Evolutionary conservation across 2,888 invertebrate species (phyloP).

Genomic region (Unio pictorum): DNA sequence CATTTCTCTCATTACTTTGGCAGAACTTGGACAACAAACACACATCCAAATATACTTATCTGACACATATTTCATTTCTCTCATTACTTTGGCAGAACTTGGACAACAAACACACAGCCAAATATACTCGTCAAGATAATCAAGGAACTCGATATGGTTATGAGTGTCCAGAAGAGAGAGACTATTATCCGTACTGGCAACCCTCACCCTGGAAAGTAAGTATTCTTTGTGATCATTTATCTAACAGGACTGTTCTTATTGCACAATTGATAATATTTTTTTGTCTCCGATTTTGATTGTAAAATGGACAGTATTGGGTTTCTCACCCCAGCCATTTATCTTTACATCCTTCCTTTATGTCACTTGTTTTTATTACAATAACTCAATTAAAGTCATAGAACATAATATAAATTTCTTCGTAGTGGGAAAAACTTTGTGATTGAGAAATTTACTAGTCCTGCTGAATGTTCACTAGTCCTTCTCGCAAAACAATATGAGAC

Average conservation of each 20-base stretch:
- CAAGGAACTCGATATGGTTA: constrained; percentile 63
- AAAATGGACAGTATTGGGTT: too few species aligned
- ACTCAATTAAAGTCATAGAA: too few species aligned
- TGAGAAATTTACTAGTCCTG: too few species aligned
- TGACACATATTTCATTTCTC: background rate
- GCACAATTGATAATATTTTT: background rate
- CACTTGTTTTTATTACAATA: too few species aligned
- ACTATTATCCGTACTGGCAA: constrained; percentile 71
- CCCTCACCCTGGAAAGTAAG: constrained; percentile 63
- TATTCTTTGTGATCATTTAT: background rate
- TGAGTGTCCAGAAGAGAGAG: constrained; percentile 71
- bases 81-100: constrained; percentile 8
- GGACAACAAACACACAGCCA: constrained; percentile 48
- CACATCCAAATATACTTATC: constrained; percentile 61
- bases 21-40: constrained; percentile 27
- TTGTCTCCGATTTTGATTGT: too few species aligned
- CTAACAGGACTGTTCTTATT: background rate
- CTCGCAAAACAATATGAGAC: too few species aligned
- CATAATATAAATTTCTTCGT: too few species aligned
- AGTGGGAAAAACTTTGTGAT: too few species aligned
- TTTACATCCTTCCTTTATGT: too few species aligned
- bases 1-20: constrained; percentile 6
- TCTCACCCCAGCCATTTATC: too few species aligned
- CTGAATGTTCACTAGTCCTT: too few species aligned
- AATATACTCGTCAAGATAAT: constrained; percentile 67